Evolutionary conservation across 2,113 vertebrate species (phyloP), one percentile per base, ranked within the genome.

Genomic region (Charina bottae): DNA sequence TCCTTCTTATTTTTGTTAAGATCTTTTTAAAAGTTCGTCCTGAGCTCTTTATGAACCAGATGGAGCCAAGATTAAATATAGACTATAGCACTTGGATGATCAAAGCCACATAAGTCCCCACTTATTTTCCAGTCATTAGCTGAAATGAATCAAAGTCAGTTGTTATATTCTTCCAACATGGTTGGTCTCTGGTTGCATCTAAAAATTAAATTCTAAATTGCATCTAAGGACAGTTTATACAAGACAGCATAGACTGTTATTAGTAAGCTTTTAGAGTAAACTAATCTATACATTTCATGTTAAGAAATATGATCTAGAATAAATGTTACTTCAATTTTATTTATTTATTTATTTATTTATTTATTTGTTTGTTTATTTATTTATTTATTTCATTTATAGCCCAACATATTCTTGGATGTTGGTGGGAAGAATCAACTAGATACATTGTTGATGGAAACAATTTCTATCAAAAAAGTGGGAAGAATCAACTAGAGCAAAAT

Each of bases 291-390:
- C 56, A 83, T 88, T 88, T 92, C 3, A 1, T 85, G 78, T 28
- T 42, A 53, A 88, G 58, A 95, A n/a, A 94, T 89, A 90, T 87
- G 92, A 93, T 54, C 64, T 78, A 21, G 89, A 93, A 87, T 13
- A 83, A 93, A 92, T 56, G 13, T 23, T 84, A 83, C 19, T 54
- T 49, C 88, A 58, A 62, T 62, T 83, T 92, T n/a, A n/a, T n/a
- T n/a, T n/a, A n/a, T n/a, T n/a, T n/a, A n/a, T n/a, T n/a, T n/a
- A n/a, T n/a, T n/a, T n/a, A n/a, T n/a, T n/a, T n/a, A n/a, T n/a
- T n/a, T n/a, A n/a, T n/a, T n/a, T n/a, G n/a, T n/a, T n/a, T n/a
- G n/a, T n/a, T n/a, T n/a, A n/a, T n/a, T n/a, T n/a, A n/a, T n/a
- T n/a, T n/a, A n/a, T n/a, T n/a, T n/a, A n/a, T n/a, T n/a, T n/a